Percentiles rank a stretch among this genome's conserved stretches.
These are phyloP conservation scores for Meloe dianella DNA, from an alignment of 2,888 invertebrate genomes.

Conservation along the genomic window DNA sequence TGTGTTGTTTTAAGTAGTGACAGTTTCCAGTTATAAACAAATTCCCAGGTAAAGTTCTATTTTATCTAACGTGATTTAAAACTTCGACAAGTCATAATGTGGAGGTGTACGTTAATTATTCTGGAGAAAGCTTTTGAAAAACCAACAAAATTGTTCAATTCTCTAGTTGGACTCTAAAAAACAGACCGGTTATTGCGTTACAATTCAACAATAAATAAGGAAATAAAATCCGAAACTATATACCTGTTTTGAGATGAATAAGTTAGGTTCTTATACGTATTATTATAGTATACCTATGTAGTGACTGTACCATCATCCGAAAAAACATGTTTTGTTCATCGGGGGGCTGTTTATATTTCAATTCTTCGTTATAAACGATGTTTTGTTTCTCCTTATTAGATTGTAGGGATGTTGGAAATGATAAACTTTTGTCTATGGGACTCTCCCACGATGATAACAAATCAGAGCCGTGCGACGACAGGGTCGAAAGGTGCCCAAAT, in stretches of 20 bases:
- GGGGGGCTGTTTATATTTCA: not conserved
- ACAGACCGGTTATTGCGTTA: not conserved
- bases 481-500: too few species aligned
- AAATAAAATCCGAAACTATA: slow-evolving; percentile 13
- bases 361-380: too few species aligned
- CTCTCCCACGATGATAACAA: not conserved
- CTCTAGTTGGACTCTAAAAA: too few species aligned
- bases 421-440: not conserved
- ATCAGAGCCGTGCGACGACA: too few species aligned
- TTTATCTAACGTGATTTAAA: not conserved
- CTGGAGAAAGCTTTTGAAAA: slow-evolving; percentile 25
- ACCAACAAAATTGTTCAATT: not conserved
- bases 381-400: too few species aligned
- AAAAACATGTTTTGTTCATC: not conserved
- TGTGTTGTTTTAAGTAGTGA: slow-evolving; percentile 12
- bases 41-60: slow-evolving; percentile 9
- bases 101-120: slow-evolving; percentile 18
- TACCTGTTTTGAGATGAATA: slow-evolving; percentile 5
- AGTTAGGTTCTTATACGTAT: not conserved
- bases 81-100: slow-evolving; percentile 25
- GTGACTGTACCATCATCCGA: not conserved
- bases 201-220: not conserved
- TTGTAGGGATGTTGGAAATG: not conserved
- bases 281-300: not conserved
- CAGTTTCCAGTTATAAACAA: slow-evolving; percentile 8